Evolutionary conservation across 1,140 invertebrate species (phyloP), one percentile per base, ranked within the genome.

Genomic region (Eulimnadia texana): DNA sequence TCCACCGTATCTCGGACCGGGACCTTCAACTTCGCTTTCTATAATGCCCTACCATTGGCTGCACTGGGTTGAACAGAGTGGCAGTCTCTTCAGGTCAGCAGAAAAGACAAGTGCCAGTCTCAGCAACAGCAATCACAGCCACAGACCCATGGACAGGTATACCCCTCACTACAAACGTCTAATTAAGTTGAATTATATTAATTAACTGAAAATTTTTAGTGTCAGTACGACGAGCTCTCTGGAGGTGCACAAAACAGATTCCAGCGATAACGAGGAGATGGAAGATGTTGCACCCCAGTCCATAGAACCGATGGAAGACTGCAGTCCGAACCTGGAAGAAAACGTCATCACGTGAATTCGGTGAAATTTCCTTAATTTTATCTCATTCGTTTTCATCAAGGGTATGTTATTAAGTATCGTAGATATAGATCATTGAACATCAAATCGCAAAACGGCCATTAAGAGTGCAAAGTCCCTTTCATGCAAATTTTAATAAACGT

Each of bases 161-260:
- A n/a, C n/a, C n/a, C n/a, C n/a, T n/a, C n/a, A n/a, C n/a, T n/a
- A n/a, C n/a, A n/a, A n/a, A n/a, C n/a, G n/a, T n/a, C n/a, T n/a
- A n/a, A n/a, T n/a, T n/a, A n/a, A n/a, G n/a, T n/a, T n/a, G n/a
- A n/a, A n/a, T n/a, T n/a, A n/a, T n/a, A n/a, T n/a, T n/a, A n/a
- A n/a, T n/a, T n/a, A n/a, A n/a, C n/a, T n/a, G n/a, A n/a, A n/a
- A n/a, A n/a, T n/a, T n/a, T n/a, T n/a, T n/a, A 61, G 60, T 51
- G 42, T 47, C 25, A 63, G 62, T 22, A 63, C 55, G 23, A 63
- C 62, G 3, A 63, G 62, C 42, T 63, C 62, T 11, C 19, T 63
- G 20, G 56, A 63, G 59, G 62, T 63, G 3, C 62, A 63, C 50
- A 63, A 63, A 63, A 63, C 62, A n/a, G 62, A 63, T 23, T 61